Conservation (phyloP, 1,140 invertebrate genomes). For the Meloidogyne floridensis region DNA sequence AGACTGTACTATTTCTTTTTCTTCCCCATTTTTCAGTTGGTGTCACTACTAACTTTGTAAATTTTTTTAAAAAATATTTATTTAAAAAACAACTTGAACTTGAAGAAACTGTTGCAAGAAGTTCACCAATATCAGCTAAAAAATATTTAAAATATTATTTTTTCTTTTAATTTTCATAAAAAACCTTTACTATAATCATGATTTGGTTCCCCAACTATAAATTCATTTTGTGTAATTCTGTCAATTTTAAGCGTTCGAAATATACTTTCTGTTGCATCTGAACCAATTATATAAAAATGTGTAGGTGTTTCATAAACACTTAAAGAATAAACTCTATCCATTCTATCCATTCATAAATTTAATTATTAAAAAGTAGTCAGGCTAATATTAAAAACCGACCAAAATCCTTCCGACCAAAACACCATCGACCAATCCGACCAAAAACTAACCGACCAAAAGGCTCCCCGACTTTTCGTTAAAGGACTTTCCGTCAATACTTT, state of each 20-base stretch:
- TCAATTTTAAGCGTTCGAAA: constrained; percentile 62
- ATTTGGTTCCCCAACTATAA: constrained; percentile 59
- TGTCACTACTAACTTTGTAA: constrained; percentile 45
- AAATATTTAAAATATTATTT: background rate
- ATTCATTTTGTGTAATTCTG: constrained; percentile 47
- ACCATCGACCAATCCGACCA: no score
- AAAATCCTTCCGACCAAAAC: background rate
- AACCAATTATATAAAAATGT: constrained; percentile 63
- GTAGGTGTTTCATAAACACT: constrained; percentile 60
- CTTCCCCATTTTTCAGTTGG: constrained; percentile 47
- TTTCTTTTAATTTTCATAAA: background rate
- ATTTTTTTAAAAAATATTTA: background rate
- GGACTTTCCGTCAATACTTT: no score
- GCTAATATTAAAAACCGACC: background rate
- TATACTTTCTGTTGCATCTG: constrained; percentile 52
- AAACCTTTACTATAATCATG: constrained; percentile 52
- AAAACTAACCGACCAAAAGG: no score
- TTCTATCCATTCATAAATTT: background rate
- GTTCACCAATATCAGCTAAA: constrained; percentile 54
- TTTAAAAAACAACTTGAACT: constrained; percentile 52
- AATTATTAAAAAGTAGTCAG: background rate
- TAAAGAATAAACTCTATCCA: constrained; percentile 31
- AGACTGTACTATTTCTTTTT: constrained; percentile 28
- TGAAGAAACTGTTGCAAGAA: constrained; percentile 60
- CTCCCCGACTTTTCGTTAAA: no score